Base-by-base conservation (phyloP, 2,797 vertebrate genomes). In the Threskiornis aethiopicus region DNA sequence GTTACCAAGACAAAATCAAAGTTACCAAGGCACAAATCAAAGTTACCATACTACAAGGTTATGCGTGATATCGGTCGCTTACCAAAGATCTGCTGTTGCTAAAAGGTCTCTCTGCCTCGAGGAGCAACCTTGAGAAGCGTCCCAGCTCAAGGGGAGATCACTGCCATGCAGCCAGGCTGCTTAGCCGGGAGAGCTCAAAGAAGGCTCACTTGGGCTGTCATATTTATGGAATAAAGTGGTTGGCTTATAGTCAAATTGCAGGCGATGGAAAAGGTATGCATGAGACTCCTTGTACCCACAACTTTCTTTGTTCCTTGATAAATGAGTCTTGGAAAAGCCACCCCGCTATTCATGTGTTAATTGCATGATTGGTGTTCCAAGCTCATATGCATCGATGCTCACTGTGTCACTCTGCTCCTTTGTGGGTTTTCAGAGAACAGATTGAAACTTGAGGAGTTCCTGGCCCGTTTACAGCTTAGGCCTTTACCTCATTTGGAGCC, bases 11-110 rank as follows among this genome's bases (percentile, higher is more conserved):
- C 54, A 59, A 66, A 75, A 64, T 58, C 58, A 41, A 41, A 41
- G 39, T 41, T 41, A 41, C 39, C 39, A 41, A 41, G 39, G 39
- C 39, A 41, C 39, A 41, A 41, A 41, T 41, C 41, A 54, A 42
- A 67, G 35, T 49, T 66, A 49, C 33, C 33, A 31, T 49, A 57
- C n/a, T 47, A 13, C 26, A 37, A 42, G 18, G 33, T 66, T 84
- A 37, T 12, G 7, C 6, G 1, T 1, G 1, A 1, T 80, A 24
- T 26, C 0, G 0, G 6, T 61, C 0, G 0, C 64, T 83, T 76
- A 41, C 42, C 64, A 51, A 86, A 77, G 46, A 58, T 61, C 41
- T 83, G 37, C 49, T 7, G 4, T 5, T 76, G 42, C n/a, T n/a
- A 10, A 54, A 77, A 41, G 13, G 29, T 59, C 5, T 72, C n/a